Evolutionary conservation across 2,797 vertebrate genomes (phyloP).

Genomic region (Pseudochirops cupreus): DNA sequence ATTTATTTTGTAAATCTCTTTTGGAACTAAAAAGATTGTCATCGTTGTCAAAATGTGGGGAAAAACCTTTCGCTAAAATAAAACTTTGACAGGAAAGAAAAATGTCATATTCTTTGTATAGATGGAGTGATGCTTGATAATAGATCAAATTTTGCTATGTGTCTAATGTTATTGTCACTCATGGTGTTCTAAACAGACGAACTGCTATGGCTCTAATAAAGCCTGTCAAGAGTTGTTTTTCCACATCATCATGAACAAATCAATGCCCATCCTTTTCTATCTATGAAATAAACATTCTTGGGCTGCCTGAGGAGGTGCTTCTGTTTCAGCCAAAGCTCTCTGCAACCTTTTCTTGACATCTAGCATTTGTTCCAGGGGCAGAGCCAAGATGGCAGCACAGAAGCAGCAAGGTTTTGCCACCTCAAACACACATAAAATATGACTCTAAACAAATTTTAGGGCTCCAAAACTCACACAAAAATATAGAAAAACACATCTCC

Average conservation of each 20-base stretch:
- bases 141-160: neutral
- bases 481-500: no score
- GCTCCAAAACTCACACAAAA: no score
- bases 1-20: neutral
- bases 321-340: slow-evolving; percentile 91
- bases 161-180: neutral
- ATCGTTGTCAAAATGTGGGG: neutral
- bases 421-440: no score
- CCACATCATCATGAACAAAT: neutral
- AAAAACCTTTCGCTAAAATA: neutral
- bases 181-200: neutral
- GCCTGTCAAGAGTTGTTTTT: neutral
- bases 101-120: neutral
- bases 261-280: neutral
- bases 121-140: neutral
- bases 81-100: neutral
- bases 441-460: no score
- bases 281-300: neutral
- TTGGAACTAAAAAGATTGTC: neutral
- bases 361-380: neutral
- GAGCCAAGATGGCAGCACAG: no score
- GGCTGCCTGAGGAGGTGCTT: slow-evolving; percentile 91
- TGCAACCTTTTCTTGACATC: slow-evolving; percentile 93
- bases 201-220: neutral
- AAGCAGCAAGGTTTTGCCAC: no score